Conservation (phyloP, 1,140 invertebrate genomes). For the Mylabris phalerata region DNA sequence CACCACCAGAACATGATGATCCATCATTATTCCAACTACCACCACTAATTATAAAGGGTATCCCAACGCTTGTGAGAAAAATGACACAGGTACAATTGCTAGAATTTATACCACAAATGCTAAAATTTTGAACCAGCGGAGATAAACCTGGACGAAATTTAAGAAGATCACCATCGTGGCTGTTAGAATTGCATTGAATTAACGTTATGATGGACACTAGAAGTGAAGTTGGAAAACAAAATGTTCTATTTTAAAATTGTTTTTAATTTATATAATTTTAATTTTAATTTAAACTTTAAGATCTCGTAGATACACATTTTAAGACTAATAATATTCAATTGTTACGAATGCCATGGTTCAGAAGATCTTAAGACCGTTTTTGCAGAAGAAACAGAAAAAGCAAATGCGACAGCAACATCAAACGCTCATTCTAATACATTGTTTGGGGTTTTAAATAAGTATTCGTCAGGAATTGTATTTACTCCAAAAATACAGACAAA, state of each 20-base stretch:
- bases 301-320: constrained; percentile 97
- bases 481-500: constrained; percentile 47
- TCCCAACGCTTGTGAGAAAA: constrained; percentile 96
- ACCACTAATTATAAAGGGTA: constrained; percentile 92
- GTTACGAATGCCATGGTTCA: constrained; percentile 96
- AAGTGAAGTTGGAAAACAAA: constrained; percentile 93
- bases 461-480: constrained; percentile 46
- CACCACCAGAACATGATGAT: constrained; percentile 85
- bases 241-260: constrained; percentile 52
- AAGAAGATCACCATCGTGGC: constrained; percentile 94
- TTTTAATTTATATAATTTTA: background rate
- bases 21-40: constrained; percentile 91
- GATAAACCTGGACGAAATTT: constrained; percentile 94
- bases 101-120: constrained; percentile 95
- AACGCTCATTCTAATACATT: constrained; percentile 45
- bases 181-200: constrained; percentile 92
- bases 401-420: constrained; percentile 47
- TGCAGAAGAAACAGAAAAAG: constrained; percentile 78
- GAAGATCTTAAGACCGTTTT: too few species aligned
- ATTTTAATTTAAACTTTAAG: constrained; percentile 62
- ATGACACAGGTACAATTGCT: constrained; percentile 97
- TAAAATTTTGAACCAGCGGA: constrained; percentile 93
- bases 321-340: constrained; percentile 94
- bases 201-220: constrained; percentile 96
- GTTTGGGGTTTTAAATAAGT: constrained; percentile 60